phyloP scores from a whole-genome alignment of 2,113 vertebrate species.

The Labeo catla region DNA sequence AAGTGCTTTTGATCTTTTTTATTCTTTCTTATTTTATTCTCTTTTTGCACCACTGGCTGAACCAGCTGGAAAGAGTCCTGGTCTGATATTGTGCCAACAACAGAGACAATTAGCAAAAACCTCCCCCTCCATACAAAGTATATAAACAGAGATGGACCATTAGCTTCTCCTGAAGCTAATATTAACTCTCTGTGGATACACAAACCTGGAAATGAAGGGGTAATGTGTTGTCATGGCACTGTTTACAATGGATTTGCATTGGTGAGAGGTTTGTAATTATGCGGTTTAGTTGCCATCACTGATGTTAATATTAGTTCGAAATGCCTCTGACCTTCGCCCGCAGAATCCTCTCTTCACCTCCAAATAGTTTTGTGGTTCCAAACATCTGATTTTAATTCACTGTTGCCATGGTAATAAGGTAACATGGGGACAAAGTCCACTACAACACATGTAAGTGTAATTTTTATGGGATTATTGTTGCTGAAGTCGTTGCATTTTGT shows the following conservation, averaged over 20 bases:
- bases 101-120: slow-evolving; percentile 66
- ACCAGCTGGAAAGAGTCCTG: slow-evolving; percentile 55
- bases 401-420: slow-evolving; percentile 16
- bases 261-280: slow-evolving; percentile 44
- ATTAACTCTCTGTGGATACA: slow-evolving; percentile 33
- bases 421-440: slow-evolving; percentile 3
- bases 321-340: slow-evolving; percentile 14
- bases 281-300: neutral
- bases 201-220: slow-evolving; percentile 34
- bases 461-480: neutral
- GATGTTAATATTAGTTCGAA: slow-evolving; percentile 33
- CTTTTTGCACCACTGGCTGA: slow-evolving; percentile 18
- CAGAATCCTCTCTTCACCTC: neutral
- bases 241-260: slow-evolving; percentile 29
- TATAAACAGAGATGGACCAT: slow-evolving; percentile 66
- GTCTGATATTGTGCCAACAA: slow-evolving; percentile 65
- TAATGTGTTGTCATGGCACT: slow-evolving; percentile 41
- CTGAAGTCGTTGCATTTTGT: neutral
- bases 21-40: slow-evolving; percentile 29
- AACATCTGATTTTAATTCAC: slow-evolving; percentile 24
- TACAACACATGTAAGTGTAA: neutral
- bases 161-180: slow-evolving; percentile 47
- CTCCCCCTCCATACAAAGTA: slow-evolving; percentile 61
- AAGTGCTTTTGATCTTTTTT: slow-evolving; percentile 30
- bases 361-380: neutral